Percentiles rank a stretch among this genome's conserved stretches.
phyloP scores from a whole-genome alignment of 2,888 invertebrate genomes.

The Chloroclysta siterata region DNA sequence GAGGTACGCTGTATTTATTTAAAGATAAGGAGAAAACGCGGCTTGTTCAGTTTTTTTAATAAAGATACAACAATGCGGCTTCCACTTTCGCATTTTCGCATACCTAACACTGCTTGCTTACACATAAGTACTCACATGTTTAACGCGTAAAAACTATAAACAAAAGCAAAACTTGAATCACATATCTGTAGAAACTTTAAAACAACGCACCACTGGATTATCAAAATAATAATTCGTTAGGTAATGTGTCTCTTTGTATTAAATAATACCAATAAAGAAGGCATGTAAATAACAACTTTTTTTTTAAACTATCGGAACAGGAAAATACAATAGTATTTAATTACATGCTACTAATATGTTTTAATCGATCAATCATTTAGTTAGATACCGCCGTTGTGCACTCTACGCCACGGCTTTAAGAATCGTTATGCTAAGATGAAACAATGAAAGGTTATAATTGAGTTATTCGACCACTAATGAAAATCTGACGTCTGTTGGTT shows the following conservation, averaged over 20 bases:
- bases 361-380: not conserved
- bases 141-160: conserved; percentile 9
- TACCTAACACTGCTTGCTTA: conserved; percentile 17
- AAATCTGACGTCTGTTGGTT: conserved; percentile 72
- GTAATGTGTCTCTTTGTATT: not conserved
- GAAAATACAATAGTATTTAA: not conserved
- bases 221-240: not conserved
- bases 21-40: conserved; percentile 26
- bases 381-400: conserved; percentile 5
- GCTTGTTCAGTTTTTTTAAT: conserved; percentile 33
- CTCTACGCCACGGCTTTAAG: conserved; percentile 17
- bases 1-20: conserved; percentile 29
- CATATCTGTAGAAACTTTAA: conserved; percentile 2
- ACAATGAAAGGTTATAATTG: conserved; percentile 30
- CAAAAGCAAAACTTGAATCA: conserved; percentile 4
- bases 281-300: not conserved
- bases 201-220: not conserved
- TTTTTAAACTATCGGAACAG: not conserved
- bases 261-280: not conserved
- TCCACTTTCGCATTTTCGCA: conserved; percentile 44
- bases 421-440: conserved; percentile 11
- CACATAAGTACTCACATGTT: conserved; percentile 21
- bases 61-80: conserved; percentile 44
- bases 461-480: conserved; percentile 51
- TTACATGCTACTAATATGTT: not conserved